phyloP scores from a whole-genome alignment of 2,888 invertebrate genomes.

The Idaea straminata region DNA sequence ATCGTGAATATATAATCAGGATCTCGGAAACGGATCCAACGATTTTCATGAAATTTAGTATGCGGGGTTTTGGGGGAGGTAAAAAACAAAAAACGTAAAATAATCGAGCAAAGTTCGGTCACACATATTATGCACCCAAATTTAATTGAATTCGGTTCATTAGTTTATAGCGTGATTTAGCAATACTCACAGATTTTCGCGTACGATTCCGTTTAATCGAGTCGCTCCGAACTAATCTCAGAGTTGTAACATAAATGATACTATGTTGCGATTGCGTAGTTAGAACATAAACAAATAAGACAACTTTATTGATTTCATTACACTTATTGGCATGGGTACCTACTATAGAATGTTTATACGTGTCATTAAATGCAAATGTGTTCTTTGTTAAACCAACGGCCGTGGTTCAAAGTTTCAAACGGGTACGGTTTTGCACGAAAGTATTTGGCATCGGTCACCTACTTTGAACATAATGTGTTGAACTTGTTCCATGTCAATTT shows the following conservation, averaged over 20 bases:
- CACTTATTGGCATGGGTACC: constrained; percentile 2
- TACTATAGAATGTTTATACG: constrained; percentile 24
- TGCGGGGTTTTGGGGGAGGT: too few species aligned
- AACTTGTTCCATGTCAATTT: not conserved
- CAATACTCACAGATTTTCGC: not conserved
- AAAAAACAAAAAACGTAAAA: too few species aligned
- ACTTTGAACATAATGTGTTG: constrained; percentile 23
- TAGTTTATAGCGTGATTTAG: not conserved
- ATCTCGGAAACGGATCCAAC: too few species aligned
- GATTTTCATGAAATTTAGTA: too few species aligned
- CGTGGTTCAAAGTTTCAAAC: constrained; percentile 21
- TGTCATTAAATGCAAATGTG: constrained; percentile 42
- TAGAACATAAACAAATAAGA: not conserved
- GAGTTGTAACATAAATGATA: not conserved
- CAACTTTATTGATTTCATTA: not conserved
- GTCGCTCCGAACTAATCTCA: not conserved
- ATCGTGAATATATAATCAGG: too few species aligned
- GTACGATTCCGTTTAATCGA: not conserved
- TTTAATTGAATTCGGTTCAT: not conserved
- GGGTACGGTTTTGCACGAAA: constrained; percentile 38
- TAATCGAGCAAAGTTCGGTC: too few species aligned
- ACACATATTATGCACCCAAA: too few species aligned
- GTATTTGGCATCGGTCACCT: constrained; percentile 38
- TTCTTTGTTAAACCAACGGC: constrained; percentile 42
- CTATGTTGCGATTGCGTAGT: not conserved